Evolutionary conservation across 1,140 invertebrate genomes (phyloP).

Genomic region (Idris sp.): DNA sequence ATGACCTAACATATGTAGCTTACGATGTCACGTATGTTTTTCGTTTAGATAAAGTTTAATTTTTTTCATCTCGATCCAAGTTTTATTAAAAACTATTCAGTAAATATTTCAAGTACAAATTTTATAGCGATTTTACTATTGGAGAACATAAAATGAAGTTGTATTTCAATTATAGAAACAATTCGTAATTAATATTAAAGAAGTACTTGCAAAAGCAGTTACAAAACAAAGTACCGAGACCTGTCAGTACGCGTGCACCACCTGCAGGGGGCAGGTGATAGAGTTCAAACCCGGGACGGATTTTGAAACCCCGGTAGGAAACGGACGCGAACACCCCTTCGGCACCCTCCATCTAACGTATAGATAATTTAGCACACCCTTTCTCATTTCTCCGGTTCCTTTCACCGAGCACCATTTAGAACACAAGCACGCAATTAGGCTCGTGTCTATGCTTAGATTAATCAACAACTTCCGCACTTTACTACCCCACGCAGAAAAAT

Average conservation of each 20-base stretch:
- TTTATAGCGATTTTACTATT: no score
- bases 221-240: slow-evolving; percentile 66
- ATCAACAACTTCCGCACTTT: slow-evolving; percentile 59
- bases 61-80: slow-evolving; percentile 2
- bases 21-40: slow-evolving; percentile 42
- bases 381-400: slow-evolving; percentile 47
- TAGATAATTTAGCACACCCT: slow-evolving; percentile 47
- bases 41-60: slow-evolving; percentile 27
- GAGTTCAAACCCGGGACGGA: slow-evolving; percentile 60
- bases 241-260: slow-evolving; percentile 67
- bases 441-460: slow-evolving; percentile 60
- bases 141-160: no score
- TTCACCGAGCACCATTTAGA: slow-evolving; percentile 50
- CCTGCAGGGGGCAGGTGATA: slow-evolving; percentile 76
- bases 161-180: no score
- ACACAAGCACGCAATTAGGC: slow-evolving; percentile 49
- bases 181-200: slow-evolving; percentile 11
- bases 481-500: slow-evolving; percentile 42
- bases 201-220: slow-evolving; percentile 15
- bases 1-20: slow-evolving; percentile 27
- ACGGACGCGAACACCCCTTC: slow-evolving; percentile 45
- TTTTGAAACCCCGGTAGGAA: slow-evolving; percentile 67
- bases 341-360: slow-evolving; percentile 20
- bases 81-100: slow-evolving; percentile 1
- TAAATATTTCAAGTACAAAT: no score